Conservation (phyloP, 2,113 vertebrate genomes). For the Phyllopteryx taeniolatus region DNA sequence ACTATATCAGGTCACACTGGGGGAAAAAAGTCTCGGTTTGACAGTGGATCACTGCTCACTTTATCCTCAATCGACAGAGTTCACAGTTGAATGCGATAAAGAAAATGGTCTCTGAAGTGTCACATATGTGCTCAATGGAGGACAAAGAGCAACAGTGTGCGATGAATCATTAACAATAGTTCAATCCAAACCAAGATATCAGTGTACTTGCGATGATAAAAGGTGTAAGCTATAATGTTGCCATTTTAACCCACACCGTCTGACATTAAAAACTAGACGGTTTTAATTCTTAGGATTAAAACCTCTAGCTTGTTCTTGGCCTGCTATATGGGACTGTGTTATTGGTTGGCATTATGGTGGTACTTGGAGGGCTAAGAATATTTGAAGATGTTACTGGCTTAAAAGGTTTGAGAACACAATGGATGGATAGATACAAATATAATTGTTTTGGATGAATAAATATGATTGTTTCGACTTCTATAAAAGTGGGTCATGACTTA, state of each 20-base stretch:
- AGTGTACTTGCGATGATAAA: conserved; percentile 27
- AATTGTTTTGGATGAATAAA: too few relatives aligned
- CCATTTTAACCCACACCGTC: conserved; percentile 13
- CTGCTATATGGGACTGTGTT: too few relatives aligned
- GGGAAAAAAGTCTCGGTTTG: not conserved
- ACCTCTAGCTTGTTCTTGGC: too few relatives aligned
- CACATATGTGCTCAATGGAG: conserved; percentile 2
- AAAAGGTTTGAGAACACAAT: not conserved
- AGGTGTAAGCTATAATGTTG: conserved; percentile 33
- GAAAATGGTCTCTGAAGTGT: not conserved
- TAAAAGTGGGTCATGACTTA: not conserved
- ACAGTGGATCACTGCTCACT: not conserved
- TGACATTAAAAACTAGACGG: not conserved
- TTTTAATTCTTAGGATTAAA: too few relatives aligned
- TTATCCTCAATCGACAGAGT: not conserved
- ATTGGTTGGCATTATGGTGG: too few relatives aligned
- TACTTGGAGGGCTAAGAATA: too few relatives aligned
- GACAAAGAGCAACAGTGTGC: conserved; percentile 33
- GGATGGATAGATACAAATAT: not conserved
- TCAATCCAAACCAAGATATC: conserved; percentile 38
- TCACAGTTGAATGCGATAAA: conserved; percentile 1
- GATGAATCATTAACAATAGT: conserved; percentile 60
- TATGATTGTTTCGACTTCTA: not conserved
- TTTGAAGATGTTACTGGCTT: not conserved
- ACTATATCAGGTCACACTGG: too few relatives aligned